phyloP scores from a whole-genome alignment of 2,113 vertebrate species.

The Amazona vittata region DNA sequence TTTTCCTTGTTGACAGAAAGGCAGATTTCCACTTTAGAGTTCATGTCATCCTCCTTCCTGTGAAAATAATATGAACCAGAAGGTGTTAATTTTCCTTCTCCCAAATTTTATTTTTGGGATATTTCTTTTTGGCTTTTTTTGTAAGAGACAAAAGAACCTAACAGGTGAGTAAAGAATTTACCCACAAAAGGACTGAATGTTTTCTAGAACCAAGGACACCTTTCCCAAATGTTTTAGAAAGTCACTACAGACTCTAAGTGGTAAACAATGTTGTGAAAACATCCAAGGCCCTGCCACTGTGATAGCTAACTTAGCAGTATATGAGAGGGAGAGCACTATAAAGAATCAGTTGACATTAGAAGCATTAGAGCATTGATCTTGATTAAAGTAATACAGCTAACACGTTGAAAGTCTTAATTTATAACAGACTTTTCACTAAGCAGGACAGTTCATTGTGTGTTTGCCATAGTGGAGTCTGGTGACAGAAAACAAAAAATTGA shows the following conservation, averaged over 20 bases:
- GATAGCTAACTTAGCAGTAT: neutral
- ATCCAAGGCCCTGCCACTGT: neutral
- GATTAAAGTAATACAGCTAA: neutral
- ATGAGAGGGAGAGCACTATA: neutral
- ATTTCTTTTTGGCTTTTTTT: constrained; percentile 24
- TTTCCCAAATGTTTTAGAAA: neutral
- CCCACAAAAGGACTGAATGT: neutral
- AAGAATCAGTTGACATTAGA: neutral
- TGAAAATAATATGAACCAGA: constrained; percentile 51
- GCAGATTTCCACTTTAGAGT: neutral
- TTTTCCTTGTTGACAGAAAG: constrained; percentile 31
- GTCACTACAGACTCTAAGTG: neutral
- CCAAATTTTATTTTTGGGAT: constrained; percentile 40
- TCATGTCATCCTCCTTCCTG: neutral
- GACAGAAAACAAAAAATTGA: neutral
- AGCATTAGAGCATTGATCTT: neutral
- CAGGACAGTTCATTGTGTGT: neutral
- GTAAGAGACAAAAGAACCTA: neutral
- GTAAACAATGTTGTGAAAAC: neutral
- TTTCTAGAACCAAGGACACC: neutral
- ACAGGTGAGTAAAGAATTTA: constrained; percentile 47
- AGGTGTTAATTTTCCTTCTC: constrained; percentile 46
- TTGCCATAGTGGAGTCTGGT: neutral
- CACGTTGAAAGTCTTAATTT: neutral
- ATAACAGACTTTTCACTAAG: neutral